Evolutionary conservation across 2,888 invertebrate species (phyloP).

Genomic region (Dicyrtomina minuta): DNA sequence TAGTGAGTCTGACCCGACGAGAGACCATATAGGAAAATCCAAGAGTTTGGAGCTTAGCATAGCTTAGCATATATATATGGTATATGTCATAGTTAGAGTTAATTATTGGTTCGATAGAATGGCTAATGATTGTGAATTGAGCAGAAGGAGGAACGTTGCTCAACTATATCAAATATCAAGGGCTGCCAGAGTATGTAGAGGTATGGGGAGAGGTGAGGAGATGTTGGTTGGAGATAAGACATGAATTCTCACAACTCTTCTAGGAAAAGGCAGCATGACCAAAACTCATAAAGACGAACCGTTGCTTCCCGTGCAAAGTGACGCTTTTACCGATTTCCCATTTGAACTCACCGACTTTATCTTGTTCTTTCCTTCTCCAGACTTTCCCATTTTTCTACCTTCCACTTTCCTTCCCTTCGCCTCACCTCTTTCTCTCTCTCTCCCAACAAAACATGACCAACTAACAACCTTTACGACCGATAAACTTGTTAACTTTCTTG

Average conservation of each 20-base stretch:
- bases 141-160: background rate
- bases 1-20: too few species aligned
- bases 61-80: background rate
- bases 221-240: conserved; percentile 11
- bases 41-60: too few species aligned
- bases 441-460: background rate
- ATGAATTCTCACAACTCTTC: background rate
- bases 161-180: background rate
- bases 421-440: conserved; percentile 1
- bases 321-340: conserved; percentile 24
- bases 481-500: conserved; percentile 38
- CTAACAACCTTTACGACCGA: conserved; percentile 36
- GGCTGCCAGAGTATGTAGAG: background rate
- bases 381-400: conserved; percentile 1
- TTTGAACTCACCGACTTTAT: conserved; percentile 11
- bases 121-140: conserved; percentile 20
- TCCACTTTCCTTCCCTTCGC: background rate
- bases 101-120: conserved; percentile 23
- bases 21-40: too few species aligned
- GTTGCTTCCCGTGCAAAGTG: conserved; percentile 28
- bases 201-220: background rate
- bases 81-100: background rate
- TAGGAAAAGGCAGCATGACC: conserved; percentile 24
- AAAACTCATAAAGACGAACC: conserved; percentile 27
- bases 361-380: background rate